Evolutionary conservation across 2,113 vertebrate genomes (phyloP).

Genomic region (Neodontobutis hainanensis): DNA sequence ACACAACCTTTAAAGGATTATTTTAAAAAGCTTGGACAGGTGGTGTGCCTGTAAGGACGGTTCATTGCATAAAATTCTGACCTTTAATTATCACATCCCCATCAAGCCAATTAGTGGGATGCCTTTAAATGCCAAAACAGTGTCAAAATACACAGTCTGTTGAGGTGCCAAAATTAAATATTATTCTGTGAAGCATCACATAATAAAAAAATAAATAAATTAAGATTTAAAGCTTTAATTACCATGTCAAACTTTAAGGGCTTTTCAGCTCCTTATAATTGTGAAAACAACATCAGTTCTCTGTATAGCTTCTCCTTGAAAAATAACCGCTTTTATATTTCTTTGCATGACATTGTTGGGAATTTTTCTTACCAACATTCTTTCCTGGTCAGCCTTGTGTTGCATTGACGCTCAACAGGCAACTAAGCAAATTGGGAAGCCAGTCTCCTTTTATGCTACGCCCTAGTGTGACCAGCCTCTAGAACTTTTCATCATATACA

Average conservation of each 20-base stretch:
- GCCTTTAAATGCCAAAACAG: constrained; percentile 48
- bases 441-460: too few species aligned
- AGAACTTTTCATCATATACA: too few species aligned
- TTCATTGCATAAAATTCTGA: constrained; percentile 42
- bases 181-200: constrained; percentile 3
- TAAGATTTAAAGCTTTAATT: constrained; percentile 8
- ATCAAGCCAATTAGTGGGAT: constrained; percentile 57
- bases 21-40: constrained; percentile 23
- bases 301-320: constrained; percentile 22
- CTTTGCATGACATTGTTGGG: neutral
- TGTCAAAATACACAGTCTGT: constrained; percentile 12
- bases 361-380: too few species aligned
- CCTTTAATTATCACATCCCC: constrained; percentile 62
- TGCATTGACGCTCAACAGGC: too few species aligned
- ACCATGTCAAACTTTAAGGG: constrained; percentile 7
- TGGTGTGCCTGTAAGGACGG: constrained; percentile 18
- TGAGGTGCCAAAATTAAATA: constrained; percentile 16
- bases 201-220: constrained; percentile 28
- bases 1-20: constrained; percentile 51
- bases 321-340: neutral
- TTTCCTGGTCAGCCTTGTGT: too few species aligned
- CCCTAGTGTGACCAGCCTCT: too few species aligned
- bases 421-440: too few species aligned
- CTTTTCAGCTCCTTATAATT: constrained; percentile 1
- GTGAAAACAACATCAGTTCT: constrained; percentile 5